Conservation (phyloP, 2,113 vertebrate species). For the Podarcis cretensis region DNA sequence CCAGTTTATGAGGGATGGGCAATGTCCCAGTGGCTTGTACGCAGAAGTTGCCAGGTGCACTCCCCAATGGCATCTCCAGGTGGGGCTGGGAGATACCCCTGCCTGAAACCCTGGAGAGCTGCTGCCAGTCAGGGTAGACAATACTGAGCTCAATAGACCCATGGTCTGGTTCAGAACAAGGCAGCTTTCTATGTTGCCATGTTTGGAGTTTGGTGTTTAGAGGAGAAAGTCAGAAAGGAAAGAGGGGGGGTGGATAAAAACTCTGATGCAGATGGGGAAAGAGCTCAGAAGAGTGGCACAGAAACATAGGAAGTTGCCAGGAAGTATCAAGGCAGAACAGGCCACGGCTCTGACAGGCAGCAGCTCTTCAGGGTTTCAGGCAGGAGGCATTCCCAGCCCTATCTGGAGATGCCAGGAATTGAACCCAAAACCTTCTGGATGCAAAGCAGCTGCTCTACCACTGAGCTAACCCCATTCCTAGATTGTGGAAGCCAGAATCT, state of each 20-base stretch:
- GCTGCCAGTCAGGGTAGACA: no score
- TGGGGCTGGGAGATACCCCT: no score
- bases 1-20: background rate
- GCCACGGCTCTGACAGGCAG: background rate
- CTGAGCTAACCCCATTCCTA: background rate
- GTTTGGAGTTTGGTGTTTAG: no score
- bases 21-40: no score
- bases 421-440: background rate
- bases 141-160: no score
- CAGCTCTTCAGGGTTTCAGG: background rate
- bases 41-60: no score
- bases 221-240: background rate
- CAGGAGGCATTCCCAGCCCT: background rate
- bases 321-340: background rate
- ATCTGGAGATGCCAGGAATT: background rate
- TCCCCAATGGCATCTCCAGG: no score
- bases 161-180: no score
- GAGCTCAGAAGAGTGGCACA: no score
- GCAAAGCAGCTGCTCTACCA: background rate
- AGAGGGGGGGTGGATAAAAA: background rate
- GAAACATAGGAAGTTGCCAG: background rate
- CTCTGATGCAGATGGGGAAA: background rate
- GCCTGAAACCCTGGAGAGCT: no score
- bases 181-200: no score
- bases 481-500: no score